These are phyloP conservation scores for Epirrhoe tristata DNA, from an alignment of 2,888 invertebrate species.

Conservation along the genomic window DNA sequence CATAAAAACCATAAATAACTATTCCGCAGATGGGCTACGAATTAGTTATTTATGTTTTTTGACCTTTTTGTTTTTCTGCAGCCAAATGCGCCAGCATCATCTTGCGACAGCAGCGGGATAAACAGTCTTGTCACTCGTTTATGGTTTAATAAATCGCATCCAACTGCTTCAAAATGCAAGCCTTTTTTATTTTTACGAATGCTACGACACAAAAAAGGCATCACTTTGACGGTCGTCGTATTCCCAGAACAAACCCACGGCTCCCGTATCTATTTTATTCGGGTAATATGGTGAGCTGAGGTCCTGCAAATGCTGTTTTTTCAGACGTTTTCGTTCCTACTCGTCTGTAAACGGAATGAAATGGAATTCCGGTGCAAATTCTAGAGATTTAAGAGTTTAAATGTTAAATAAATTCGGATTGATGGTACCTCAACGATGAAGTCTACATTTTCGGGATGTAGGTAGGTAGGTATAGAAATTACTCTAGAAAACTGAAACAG, in stretches of 20 bases:
- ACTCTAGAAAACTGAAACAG: too few relatives aligned
- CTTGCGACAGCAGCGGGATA: too few relatives aligned
- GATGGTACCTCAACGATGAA: not conserved
- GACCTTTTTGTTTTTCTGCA: too few relatives aligned
- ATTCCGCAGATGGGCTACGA: too few relatives aligned
- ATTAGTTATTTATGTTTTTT: too few relatives aligned
- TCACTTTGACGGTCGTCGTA: not conserved
- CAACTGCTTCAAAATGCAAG: too few relatives aligned
- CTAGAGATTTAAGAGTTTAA: slow-evolving; percentile 10
- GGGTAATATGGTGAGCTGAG: slow-evolving; percentile 46
- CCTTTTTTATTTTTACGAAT: not conserved
- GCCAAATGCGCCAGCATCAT: too few relatives aligned
- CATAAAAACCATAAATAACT: too few relatives aligned
- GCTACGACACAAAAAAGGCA: not conserved
- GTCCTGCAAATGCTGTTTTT: slow-evolving; percentile 59
- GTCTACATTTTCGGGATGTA: too few relatives aligned
- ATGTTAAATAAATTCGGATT: not conserved
- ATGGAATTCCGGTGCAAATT: slow-evolving; percentile 24
- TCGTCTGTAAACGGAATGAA: slow-evolving; percentile 26
- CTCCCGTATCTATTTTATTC: slow-evolving; percentile 15
- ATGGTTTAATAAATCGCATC: too few relatives aligned
- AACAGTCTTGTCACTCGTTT: too few relatives aligned
- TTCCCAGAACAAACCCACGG: not conserved
- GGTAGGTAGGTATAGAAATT: too few relatives aligned
- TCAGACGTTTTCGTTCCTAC: slow-evolving; percentile 48